phyloP scores from a whole-genome alignment of 2,888 invertebrate genomes.

The Amphipoea lucens region DNA sequence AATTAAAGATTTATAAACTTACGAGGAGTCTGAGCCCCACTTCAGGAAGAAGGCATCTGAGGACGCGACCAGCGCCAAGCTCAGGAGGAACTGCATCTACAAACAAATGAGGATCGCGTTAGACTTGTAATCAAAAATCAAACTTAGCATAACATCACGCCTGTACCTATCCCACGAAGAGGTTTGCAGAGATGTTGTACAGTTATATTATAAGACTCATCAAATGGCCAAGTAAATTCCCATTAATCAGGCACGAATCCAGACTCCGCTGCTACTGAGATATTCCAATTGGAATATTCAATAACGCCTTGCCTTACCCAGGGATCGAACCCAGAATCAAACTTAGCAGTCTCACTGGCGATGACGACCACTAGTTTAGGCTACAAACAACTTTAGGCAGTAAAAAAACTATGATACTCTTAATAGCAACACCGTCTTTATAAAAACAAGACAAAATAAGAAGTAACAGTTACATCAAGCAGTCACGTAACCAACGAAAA shows the following conservation, averaged over 20 bases:
- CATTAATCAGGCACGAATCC: not conserved
- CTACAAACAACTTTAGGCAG: not conserved
- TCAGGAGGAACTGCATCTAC: conserved; percentile 84
- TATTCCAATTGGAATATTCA: not conserved
- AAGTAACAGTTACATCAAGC: conserved; percentile 44
- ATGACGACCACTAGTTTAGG: not conserved
- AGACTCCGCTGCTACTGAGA: not conserved
- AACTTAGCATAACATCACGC: not conserved
- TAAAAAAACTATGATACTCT: conserved; percentile 4
- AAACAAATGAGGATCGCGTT: conserved; percentile 73
- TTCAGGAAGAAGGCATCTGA: conserved; percentile 89
- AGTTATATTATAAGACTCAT: no score
- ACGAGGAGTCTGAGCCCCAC: conserved; percentile 89
- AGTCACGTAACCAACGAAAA: conserved; percentile 49
- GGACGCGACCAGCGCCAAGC: conserved; percentile 82
- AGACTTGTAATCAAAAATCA: conserved; percentile 12
- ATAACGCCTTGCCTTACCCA: not conserved
- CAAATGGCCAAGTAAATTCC: not conserved
- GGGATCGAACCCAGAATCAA: not conserved
- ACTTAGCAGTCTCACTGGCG: not conserved
- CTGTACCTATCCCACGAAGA: no score
- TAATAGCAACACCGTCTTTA: conserved; percentile 22
- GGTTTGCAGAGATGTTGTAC: no score
- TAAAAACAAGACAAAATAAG: conserved; percentile 37
- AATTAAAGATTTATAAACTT: conserved; percentile 69